Evolutionary conservation across 2,888 invertebrate genomes (phyloP), one percentile per base, ranked within the genome.

Genomic region (Isotomurus palustris): DNA sequence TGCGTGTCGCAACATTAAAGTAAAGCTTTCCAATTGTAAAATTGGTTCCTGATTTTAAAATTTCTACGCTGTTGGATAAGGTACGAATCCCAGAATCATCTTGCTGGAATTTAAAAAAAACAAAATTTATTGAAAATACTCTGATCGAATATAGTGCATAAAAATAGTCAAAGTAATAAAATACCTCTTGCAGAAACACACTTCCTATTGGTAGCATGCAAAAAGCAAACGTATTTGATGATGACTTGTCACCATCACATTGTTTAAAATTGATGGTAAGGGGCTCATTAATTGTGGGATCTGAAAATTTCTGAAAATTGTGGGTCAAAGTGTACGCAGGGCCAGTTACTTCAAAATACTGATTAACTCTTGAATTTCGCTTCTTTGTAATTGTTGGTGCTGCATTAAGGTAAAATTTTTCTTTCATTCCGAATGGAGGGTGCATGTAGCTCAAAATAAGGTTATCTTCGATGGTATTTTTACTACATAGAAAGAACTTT

Each of bases 181-280:
- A 43, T 55, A 57, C 58, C 32, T 54, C 50, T 17, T 58, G 43
- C 8, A 58, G 32, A 47, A 64, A 58, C 25, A 60, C 40, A 21
- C 58, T 24, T 12, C 64, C 64, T 17, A 64, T 44, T 22, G 60
- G 64, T 28, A 64, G 54, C 53, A 58, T 28, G 29, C 43, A 36
- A 22, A 51, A 48, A 0, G 50, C 64, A 41, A 64, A 58, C 14
- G 22, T 14, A 3, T 28, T 27, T 6, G 35, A 36, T 36, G 38
- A 19, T 36, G 27, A 24, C 35, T 38, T 12, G 40, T 48, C 41
- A 22, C 29, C 10, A 2, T 17, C 10, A n/a, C 25, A n/a, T 47
- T 24, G n/a, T 21, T 22, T 2, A 8, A 51, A 56, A 27, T 53
- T 53, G 2, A 64, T 55, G 8, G 56, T 64, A 24, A 64, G 48